Evolutionary conservation across 2,113 vertebrate species (phyloP), one percentile per base, ranked within the genome.

Genomic region (Planiliza haematocheilus): DNA sequence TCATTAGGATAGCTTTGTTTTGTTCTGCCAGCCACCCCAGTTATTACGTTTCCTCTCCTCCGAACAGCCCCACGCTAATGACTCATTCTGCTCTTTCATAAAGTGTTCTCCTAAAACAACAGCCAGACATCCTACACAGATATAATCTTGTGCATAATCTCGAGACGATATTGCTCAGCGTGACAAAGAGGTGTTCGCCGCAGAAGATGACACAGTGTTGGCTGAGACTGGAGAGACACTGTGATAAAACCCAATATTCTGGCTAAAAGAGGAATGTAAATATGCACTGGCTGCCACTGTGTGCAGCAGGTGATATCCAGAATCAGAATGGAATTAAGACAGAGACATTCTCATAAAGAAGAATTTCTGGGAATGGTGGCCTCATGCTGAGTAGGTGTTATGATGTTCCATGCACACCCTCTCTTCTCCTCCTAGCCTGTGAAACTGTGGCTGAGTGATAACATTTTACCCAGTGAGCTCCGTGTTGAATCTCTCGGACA

Each of bases 1-100:
- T 81, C 77, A 79, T 87, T 79, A 72, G 58, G 74, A 71, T 61
- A 73, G 63, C 65, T 85, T 80, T 81, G 82, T 84, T 62, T 87
- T 57, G 61, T 72, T 68, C 63, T 62, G 63, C 70, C 39, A 58
- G 61, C 67, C 72, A 62, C 49, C 72, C 49, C 46, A 64, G 72
- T 87, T 64, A 84, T 88, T 89, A 86, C 52, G 9, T 38, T 53
- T 77, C 50, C 57, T 81, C 55, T 75, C 60, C 70, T 64, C 77
- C 63, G 74, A 73, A 79, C 84, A 69, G 75, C 65, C 37, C 61
- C 51, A 61, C 16, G 9, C 41, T 64, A 73, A 76, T 60, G 63
- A 77, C 68, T 65, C 67, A 82, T 55, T 77, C 45, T 34, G 39
- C 38, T 64, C 43, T 62, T 70, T 74, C 73, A 81, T 49, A 46